A percentile compares a stretch with the other conserved stretches of the same genome.
These are phyloP conservation scores for Phataginus tetradactyla DNA, from an alignment of 2,797 vertebrate genomes.

Conservation along the genomic window DNA sequence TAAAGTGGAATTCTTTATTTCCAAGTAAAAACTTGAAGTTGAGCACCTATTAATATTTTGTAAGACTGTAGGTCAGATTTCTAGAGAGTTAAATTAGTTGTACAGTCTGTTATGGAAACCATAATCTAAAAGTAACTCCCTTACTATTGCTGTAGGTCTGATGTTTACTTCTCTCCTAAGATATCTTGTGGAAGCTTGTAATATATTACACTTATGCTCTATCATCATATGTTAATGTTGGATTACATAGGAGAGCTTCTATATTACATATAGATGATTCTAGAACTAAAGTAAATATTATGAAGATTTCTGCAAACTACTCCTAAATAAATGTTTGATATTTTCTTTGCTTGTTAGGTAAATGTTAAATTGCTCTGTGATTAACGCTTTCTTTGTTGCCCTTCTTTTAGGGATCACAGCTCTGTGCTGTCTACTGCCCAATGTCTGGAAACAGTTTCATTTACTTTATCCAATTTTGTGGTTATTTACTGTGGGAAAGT, in stretches of 20 bases:
- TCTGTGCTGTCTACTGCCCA: background rate
- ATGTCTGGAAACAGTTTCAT: background rate
- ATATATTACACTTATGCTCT: background rate
- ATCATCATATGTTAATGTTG: background rate
- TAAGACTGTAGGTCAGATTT: background rate
- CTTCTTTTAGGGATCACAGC: background rate
- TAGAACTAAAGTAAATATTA: constrained; percentile 17
- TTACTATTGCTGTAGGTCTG: background rate
- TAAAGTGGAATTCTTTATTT: background rate
- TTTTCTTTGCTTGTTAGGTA: background rate
- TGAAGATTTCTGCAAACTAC: background rate
- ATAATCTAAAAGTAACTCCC: background rate
- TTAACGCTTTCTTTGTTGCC: background rate
- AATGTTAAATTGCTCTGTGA: background rate
- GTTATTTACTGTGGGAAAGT: background rate
- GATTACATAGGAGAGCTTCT: background rate
- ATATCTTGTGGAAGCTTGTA: background rate
- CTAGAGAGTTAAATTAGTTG: background rate
- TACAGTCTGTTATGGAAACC: background rate
- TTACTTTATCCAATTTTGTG: background rate
- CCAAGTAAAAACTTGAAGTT: background rate
- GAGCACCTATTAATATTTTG: background rate
- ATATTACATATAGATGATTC: background rate
- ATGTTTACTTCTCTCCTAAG: background rate
- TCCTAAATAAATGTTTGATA: constrained; percentile 9